Percentiles rank a stretch among this genome's conserved stretches.
Evolutionary conservation across 2,888 invertebrate species (phyloP).

Genomic region (Drosophila picticornis): DNA sequence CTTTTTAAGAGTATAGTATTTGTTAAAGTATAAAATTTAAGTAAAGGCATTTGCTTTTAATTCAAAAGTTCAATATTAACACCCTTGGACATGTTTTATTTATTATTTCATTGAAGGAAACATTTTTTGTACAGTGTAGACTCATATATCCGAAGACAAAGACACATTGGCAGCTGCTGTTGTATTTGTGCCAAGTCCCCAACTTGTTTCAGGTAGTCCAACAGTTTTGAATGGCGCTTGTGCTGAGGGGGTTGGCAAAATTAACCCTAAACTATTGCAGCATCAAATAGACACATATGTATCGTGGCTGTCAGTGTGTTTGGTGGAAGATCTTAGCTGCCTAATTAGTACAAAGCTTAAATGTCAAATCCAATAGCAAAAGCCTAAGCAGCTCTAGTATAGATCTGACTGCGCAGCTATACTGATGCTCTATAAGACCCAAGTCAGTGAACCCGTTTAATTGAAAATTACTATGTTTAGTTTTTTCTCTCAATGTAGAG

Average conservation of each 20-base stretch:
- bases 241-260: slow-evolving; percentile 3
- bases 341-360: slow-evolving; percentile 59
- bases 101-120: not conserved
- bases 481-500: not conserved
- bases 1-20: not conserved
- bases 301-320: slow-evolving; percentile 2
- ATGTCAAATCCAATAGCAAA: slow-evolving; percentile 40
- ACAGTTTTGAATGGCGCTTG: slow-evolving; percentile 13
- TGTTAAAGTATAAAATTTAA: not conserved
- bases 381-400: slow-evolving; percentile 23
- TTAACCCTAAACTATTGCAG: slow-evolving; percentile 53
- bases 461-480: not conserved
- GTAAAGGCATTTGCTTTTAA: not conserved
- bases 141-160: slow-evolving; percentile 46
- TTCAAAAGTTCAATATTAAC: not conserved
- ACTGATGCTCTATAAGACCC: not conserved
- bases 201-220: slow-evolving; percentile 23
- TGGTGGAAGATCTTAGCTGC: slow-evolving; percentile 28
- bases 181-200: slow-evolving; percentile 30
- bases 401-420: slow-evolving; percentile 43
- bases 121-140: slow-evolving; percentile 10
- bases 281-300: slow-evolving; percentile 46
- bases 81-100: not conserved
- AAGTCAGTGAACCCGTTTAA: not conserved
- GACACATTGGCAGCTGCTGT: slow-evolving; percentile 61